Evolutionary conservation across 1,140 invertebrate genomes (phyloP).

Genomic region (Hyles euphorbiae): DNA sequence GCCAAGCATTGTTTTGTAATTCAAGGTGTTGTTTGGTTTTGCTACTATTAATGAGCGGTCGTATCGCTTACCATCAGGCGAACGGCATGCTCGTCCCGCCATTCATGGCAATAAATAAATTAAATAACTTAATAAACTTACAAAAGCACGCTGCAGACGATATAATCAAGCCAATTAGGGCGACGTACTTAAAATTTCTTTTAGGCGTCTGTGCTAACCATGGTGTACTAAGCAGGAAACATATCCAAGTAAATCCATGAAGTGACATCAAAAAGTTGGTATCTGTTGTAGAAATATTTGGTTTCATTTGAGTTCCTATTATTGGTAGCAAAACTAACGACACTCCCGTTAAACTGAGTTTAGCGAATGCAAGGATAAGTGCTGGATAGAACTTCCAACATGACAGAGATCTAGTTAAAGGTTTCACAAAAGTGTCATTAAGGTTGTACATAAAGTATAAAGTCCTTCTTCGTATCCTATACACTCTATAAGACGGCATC

Average conservation of each 20-base stretch:
- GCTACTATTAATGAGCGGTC: too few species aligned
- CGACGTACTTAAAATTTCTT: slow-evolving; percentile 66
- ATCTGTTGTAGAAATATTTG: slow-evolving; percentile 53
- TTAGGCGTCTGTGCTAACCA: slow-evolving; percentile 66
- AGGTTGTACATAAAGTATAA: slow-evolving; percentile 54
- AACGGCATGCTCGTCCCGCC: too few species aligned
- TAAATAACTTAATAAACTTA: slow-evolving; percentile 30
- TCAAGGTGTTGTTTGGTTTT: too few species aligned
- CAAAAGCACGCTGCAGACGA: slow-evolving; percentile 60
- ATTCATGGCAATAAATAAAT: neutral
- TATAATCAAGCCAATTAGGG: slow-evolving; percentile 48
- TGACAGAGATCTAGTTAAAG: slow-evolving; percentile 61
- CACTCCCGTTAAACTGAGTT: slow-evolving; percentile 51
- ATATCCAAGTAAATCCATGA: slow-evolving; percentile 65
- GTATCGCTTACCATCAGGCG: too few species aligned
- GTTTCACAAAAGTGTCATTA: slow-evolving; percentile 69
- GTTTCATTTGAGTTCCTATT: slow-evolving; percentile 48
- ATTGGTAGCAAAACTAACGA: slow-evolving; percentile 51
- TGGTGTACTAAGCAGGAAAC: slow-evolving; percentile 59
- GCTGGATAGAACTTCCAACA: slow-evolving; percentile 70
- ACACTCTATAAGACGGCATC: slow-evolving; percentile 63
- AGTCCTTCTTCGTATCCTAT: slow-evolving; percentile 52
- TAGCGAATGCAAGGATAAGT: slow-evolving; percentile 53
- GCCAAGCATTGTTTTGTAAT: too few species aligned
- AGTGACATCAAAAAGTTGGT: slow-evolving; percentile 61